Conservation (phyloP, 1,140 invertebrate species). For the Drosophila erecta region DNA sequence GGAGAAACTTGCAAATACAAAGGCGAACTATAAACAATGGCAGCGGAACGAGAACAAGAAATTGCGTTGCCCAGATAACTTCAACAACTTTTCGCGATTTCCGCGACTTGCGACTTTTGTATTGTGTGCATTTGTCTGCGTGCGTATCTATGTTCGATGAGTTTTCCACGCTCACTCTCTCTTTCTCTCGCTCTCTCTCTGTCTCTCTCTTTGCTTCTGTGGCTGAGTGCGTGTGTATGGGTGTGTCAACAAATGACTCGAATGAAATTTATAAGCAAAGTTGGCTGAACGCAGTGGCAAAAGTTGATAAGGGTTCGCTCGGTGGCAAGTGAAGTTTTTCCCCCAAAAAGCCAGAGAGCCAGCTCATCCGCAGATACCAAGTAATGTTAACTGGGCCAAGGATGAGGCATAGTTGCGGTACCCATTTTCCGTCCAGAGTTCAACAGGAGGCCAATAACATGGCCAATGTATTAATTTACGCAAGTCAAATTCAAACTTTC, state of each 20-base stretch:
- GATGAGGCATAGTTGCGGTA: constrained; percentile 61
- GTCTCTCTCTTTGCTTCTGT: not conserved
- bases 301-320: constrained; percentile 47
- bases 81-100: constrained; percentile 66
- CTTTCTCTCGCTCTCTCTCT: not conserved
- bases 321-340: constrained; percentile 35
- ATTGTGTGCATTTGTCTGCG: constrained; percentile 22
- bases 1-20: constrained; percentile 55
- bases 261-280: constrained; percentile 82
- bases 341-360: constrained; percentile 50
- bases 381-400: not conserved
- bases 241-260: constrained; percentile 76
- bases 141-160: constrained; percentile 15
- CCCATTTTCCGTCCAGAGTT: constrained; percentile 20
- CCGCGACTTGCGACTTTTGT: constrained; percentile 58
- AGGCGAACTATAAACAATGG: constrained; percentile 64
- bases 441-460: constrained; percentile 63
- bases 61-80: constrained; percentile 48
- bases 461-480: constrained; percentile 75
- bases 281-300: constrained; percentile 49
- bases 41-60: constrained; percentile 49
- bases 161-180: not conserved
- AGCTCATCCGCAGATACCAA: constrained; percentile 49
- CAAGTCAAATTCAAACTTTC: constrained; percentile 56
- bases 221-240: constrained; percentile 12